Conservation (phyloP, 2,113 vertebrate genomes). For the Catharus minimus region DNA sequence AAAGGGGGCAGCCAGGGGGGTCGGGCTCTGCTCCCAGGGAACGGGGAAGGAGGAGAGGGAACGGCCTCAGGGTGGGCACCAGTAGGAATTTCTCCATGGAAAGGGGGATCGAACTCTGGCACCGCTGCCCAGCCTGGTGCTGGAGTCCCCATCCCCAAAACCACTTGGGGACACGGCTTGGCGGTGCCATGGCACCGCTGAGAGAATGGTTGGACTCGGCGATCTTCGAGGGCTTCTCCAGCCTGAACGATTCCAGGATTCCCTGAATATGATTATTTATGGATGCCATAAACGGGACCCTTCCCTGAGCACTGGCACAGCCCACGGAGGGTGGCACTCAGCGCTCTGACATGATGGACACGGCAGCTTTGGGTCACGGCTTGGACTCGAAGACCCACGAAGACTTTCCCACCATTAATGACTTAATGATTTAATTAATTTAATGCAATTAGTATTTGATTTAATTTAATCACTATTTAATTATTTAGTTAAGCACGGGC, state of each 20-base stretch:
- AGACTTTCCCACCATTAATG: not conserved
- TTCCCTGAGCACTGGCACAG: fast-evolving
- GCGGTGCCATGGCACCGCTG: not conserved
- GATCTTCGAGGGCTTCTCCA: not conserved
- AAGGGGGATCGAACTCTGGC: fast-evolving
- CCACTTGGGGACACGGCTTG: not conserved
- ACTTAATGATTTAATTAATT: too few species aligned
- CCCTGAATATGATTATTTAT: too few species aligned
- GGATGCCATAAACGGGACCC: not conserved
- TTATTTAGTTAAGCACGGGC: not conserved
- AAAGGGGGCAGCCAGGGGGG: not conserved
- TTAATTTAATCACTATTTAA: too few species aligned
- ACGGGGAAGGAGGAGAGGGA: not conserved
- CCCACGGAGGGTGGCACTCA: fast-evolving
- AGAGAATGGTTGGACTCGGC: not conserved
- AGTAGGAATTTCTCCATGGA: not conserved
- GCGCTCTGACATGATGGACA: too few species aligned
- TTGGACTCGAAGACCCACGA: not conserved
- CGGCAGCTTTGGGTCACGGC: not conserved
- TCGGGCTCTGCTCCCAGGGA: not conserved
- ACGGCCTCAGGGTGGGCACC: fast-evolving
- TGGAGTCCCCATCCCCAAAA: too few species aligned
- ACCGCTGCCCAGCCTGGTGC: too few species aligned
- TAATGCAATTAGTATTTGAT: too few species aligned
- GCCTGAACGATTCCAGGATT: fast-evolving